A percentile compares a stretch with the other conserved stretches of the same genome.
Evolutionary conservation across 2,888 invertebrate species (phyloP).

Genomic region (Sinhomidia bicolor): DNA sequence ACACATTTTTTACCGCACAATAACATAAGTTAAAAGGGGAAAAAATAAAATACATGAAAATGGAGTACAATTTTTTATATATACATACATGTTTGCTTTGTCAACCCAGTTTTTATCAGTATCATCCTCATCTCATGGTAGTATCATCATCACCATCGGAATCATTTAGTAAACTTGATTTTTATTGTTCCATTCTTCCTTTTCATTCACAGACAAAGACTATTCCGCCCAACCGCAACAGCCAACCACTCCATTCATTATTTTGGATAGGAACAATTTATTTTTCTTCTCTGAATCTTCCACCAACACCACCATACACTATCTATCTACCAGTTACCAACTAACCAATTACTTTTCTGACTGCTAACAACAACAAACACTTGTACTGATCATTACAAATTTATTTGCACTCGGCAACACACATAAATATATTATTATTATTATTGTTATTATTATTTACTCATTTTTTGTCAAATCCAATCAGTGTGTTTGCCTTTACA

Average conservation of each 20-base stretch:
- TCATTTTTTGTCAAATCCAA: constrained; percentile 62
- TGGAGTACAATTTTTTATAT: background rate
- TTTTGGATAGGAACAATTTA: background rate
- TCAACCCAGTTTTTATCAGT: constrained; percentile 32
- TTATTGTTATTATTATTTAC: background rate
- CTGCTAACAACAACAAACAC: constrained; percentile 19
- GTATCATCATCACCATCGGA: constrained; percentile 29
- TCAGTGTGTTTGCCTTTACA: constrained; percentile 53
- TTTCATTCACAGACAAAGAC: constrained; percentile 26
- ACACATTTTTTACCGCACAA: background rate
- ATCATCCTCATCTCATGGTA: constrained; percentile 16
- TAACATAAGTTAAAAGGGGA: background rate
- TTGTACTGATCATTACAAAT: constrained; percentile 37
- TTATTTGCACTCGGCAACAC: constrained; percentile 27
- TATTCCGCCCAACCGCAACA: constrained; percentile 31
- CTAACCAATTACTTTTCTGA: constrained; percentile 22
- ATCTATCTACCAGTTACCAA: too few species aligned
- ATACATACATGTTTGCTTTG: constrained; percentile 17
- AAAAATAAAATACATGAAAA: background rate
- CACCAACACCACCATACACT: too few species aligned
- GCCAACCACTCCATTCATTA: constrained; percentile 2
- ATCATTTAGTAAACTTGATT: constrained; percentile 14
- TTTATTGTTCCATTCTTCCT: constrained; percentile 15
- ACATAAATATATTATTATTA: background rate
- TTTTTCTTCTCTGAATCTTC: background rate